A percentile compares a stretch with the other conserved stretches of the same genome.
Evolutionary conservation across 2,113 vertebrate species (phyloP).

Genomic region (Aegithalos caudatus): DNA sequence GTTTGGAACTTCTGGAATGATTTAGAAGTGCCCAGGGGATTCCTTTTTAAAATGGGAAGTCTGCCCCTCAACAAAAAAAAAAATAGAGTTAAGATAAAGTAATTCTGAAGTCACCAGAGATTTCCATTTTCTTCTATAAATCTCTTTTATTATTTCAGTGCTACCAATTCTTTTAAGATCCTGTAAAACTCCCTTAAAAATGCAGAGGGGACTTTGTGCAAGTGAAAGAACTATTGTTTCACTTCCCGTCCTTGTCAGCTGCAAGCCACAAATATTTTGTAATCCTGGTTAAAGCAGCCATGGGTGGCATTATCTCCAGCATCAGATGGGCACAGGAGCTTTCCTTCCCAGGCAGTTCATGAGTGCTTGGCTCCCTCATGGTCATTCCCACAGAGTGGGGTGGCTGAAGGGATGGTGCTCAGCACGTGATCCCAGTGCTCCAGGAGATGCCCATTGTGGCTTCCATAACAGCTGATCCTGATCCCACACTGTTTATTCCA

Average conservation of each 20-base stretch:
- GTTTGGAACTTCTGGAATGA: neutral
- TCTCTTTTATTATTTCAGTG: neutral
- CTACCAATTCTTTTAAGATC: neutral
- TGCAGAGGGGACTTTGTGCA: neutral
- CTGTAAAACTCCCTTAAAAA: neutral
- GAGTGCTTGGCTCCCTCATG: neutral
- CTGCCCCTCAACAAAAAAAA: neutral
- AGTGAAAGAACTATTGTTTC: slow-evolving; percentile 25
- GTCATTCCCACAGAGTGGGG: neutral
- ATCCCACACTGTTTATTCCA: accelerated
- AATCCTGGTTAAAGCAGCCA: neutral
- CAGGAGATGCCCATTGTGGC: accelerated
- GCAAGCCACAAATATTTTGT: neutral
- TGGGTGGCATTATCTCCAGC: neutral
- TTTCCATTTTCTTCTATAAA: neutral
- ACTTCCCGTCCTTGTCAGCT: slow-evolving; percentile 6
- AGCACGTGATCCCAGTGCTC: neutral
- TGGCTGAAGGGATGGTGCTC: neutral
- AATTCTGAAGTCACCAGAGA: neutral
- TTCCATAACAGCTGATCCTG: neutral
- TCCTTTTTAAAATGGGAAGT: neutral
- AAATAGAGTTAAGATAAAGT: neutral
- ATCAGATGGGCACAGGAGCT: neutral
- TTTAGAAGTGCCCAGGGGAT: neutral
- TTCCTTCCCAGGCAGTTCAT: neutral